Conservation (phyloP, 2,888 invertebrate species). For the Patella ulyssiponensis region DNA sequence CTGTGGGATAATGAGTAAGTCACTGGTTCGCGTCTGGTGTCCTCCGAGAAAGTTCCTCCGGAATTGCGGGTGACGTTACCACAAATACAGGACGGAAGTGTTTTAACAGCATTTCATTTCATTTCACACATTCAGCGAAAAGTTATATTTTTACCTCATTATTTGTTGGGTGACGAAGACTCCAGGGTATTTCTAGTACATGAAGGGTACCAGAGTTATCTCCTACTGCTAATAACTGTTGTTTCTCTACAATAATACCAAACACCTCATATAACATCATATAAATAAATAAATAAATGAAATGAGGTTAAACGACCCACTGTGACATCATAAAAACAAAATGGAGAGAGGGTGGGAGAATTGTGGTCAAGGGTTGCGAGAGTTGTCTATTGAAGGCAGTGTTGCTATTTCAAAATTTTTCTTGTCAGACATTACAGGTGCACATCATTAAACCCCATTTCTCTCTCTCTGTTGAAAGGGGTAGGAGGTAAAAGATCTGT, state of each 20-base stretch:
- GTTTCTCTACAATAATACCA: slow-evolving; percentile 60
- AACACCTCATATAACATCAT: too few relatives aligned
- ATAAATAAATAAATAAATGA: too few relatives aligned
- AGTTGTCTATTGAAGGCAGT: too few relatives aligned
- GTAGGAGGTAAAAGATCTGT: too few relatives aligned
- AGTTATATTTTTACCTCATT: slow-evolving; percentile 64
- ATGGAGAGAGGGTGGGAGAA: too few relatives aligned
- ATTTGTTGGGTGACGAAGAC: slow-evolving; percentile 64
- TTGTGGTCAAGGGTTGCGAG: too few relatives aligned
- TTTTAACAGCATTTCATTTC: background rate
- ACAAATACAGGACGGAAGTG: background rate
- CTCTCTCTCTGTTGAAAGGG: too few relatives aligned
- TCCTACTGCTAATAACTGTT: slow-evolving; percentile 71
- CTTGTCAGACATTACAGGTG: too few relatives aligned
- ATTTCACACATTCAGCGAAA: background rate
- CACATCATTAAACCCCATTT: too few relatives aligned
- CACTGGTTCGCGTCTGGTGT: background rate
- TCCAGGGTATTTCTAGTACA: slow-evolving; percentile 72
- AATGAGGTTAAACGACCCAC: too few relatives aligned
- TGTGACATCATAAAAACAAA: too few relatives aligned
- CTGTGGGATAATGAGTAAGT: background rate
- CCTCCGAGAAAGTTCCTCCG: background rate
- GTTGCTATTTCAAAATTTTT: too few relatives aligned
- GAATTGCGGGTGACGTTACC: background rate
- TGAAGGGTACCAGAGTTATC: slow-evolving; percentile 71